These are phyloP conservation scores for Teinopalpus imperialis DNA, from an alignment of 2,888 invertebrate genomes.

Conservation along the genomic window DNA sequence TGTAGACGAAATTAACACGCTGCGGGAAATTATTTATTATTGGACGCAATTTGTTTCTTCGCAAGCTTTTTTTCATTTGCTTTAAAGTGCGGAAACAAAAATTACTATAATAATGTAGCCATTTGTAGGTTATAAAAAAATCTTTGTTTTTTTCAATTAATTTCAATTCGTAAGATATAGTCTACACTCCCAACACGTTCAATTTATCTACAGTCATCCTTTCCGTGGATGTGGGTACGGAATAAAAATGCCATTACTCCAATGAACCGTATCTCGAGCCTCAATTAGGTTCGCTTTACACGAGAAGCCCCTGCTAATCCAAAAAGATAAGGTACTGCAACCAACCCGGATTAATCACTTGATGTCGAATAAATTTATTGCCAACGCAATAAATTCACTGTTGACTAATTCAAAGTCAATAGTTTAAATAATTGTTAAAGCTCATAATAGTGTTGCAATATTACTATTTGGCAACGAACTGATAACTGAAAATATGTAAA, in stretches of 20 bases:
- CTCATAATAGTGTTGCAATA: too few species aligned
- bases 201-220: slow-evolving; percentile 19
- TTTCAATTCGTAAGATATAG: slow-evolving; percentile 10
- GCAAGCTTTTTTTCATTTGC: too few species aligned
- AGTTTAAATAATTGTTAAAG: too few species aligned
- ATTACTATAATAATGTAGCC: too few species aligned
- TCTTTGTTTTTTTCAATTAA: too few species aligned
- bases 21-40: too few species aligned
- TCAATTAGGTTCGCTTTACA: slow-evolving; percentile 71
- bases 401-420: neutral
- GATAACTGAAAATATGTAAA: too few species aligned
- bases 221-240: slow-evolving; percentile 27
- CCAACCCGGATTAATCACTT: slow-evolving; percentile 65
- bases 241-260: slow-evolving; percentile 69
- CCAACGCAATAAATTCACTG: slow-evolving; percentile 24
- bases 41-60: too few species aligned
- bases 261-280: slow-evolving; percentile 72
- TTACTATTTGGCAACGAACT: too few species aligned
- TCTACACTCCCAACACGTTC: slow-evolving; percentile 2
- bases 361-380: slow-evolving; percentile 71
- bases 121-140: too few species aligned
- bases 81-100: too few species aligned
- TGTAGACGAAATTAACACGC: too few species aligned
- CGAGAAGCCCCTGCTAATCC: slow-evolving; percentile 61
- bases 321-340: slow-evolving; percentile 55